Conservation (phyloP, 2,797 vertebrate species). For the Mormyrops boulengeri region DNA sequence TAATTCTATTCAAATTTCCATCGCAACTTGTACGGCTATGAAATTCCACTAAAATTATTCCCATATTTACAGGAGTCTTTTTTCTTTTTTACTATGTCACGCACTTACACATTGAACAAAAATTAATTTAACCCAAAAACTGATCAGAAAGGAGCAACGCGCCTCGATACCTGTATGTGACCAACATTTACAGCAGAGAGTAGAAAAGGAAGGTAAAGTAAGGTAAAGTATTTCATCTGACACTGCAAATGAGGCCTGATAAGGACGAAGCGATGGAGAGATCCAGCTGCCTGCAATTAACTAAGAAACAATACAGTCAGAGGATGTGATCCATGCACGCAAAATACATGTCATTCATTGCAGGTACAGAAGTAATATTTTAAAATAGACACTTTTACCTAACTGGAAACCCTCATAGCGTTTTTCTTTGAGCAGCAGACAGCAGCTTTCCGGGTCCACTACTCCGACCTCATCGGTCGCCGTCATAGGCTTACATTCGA, state of each 20-base stretch:
- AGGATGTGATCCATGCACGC: not conserved
- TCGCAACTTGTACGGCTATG: not conserved
- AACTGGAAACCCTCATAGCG: not conserved
- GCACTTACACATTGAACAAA: not conserved
- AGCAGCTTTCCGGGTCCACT: conserved; percentile 30
- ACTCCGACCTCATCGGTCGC: conserved; percentile 18
- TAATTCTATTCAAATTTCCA: not conserved
- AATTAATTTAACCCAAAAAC: not conserved
- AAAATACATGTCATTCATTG: not conserved
- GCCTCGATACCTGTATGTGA: not conserved
- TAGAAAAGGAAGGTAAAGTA: not conserved
- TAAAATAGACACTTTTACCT: not conserved
- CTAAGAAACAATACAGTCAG: not conserved
- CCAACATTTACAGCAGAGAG: not conserved
- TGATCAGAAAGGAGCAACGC: not conserved
- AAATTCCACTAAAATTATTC: not conserved
- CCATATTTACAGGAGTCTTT: not conserved
- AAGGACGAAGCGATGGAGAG: not conserved
- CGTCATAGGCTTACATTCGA: conserved; percentile 31
- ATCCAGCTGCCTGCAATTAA: not conserved
- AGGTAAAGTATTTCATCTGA: not conserved
- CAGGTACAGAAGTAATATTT: not conserved
- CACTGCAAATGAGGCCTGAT: not conserved
- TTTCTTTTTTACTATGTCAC: not conserved
- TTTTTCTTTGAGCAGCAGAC: conserved; percentile 6